These are phyloP conservation scores for Leptopilina syphax DNA, from an alignment of 2,888 invertebrate species.

Conservation along the genomic window DNA sequence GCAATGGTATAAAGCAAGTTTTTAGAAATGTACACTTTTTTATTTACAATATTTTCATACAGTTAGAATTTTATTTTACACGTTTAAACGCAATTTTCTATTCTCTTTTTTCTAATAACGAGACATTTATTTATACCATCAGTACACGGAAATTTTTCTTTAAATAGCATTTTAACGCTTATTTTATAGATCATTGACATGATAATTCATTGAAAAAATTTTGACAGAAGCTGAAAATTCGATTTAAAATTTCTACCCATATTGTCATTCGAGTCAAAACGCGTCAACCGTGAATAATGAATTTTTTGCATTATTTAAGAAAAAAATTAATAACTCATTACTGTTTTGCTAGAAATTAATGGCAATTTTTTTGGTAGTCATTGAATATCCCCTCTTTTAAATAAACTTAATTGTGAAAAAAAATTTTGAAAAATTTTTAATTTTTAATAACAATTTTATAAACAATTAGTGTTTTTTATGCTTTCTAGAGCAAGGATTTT, in stretches of 20 bases:
- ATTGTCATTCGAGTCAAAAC: background rate
- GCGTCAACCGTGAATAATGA: too few species aligned
- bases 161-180: background rate
- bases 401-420: too few species aligned
- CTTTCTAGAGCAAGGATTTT: too few species aligned
- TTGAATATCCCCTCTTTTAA: too few species aligned
- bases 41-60: slow-evolving; percentile 54
- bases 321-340: too few species aligned
- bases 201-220: background rate
- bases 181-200: background rate
- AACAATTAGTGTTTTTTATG: too few species aligned
- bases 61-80: slow-evolving; percentile 42
- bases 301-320: too few species aligned
- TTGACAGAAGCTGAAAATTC: slow-evolving; percentile 14
- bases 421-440: too few species aligned
- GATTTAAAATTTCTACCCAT: too few species aligned
- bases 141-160: slow-evolving; percentile 58
- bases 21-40: slow-evolving; percentile 51
- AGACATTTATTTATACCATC: slow-evolving; percentile 59
- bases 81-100: slow-evolving; percentile 28
- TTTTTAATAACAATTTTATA: too few species aligned
- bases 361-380: too few species aligned
- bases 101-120: slow-evolving; percentile 49
- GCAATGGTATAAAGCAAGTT: slow-evolving; percentile 62
- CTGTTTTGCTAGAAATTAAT: too few species aligned